A percentile compares a stretch with the other conserved stretches of the same genome.
Conservation (phyloP, 2,797 vertebrate species). For the Enteromius treurensis region DNA sequence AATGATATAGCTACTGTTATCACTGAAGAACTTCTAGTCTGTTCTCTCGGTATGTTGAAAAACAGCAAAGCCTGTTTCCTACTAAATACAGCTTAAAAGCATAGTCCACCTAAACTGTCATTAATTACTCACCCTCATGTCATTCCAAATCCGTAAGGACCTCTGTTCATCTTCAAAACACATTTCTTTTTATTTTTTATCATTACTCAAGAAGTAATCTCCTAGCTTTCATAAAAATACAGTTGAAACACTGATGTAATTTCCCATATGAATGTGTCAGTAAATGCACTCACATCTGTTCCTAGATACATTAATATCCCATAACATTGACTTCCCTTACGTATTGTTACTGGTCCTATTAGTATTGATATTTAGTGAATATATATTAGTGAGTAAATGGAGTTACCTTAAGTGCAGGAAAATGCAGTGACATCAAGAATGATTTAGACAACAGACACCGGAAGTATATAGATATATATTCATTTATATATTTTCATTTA, state of each 20-base stretch:
- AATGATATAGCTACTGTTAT: not conserved
- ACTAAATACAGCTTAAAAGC: not conserved
- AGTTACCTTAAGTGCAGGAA: not conserved
- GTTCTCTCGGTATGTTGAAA: not conserved
- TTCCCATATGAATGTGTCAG: not conserved
- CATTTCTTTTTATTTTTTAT: no score
- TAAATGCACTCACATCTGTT: not conserved
- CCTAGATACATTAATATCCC: not conserved
- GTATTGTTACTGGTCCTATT: not conserved
- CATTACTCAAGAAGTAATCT: no score
- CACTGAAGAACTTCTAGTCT: not conserved
- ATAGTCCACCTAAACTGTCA: no score
- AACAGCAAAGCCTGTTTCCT: not conserved
- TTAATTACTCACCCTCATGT: no score
- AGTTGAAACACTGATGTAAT: no score
- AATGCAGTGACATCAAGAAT: conserved; percentile 50
- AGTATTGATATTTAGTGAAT: not conserved
- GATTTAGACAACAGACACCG: conserved; percentile 64
- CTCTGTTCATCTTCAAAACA: no score
- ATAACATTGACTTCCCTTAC: not conserved
- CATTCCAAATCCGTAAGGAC: no score
- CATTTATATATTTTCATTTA: conserved; percentile 84
- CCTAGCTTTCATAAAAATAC: no score
- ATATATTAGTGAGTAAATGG: not conserved
- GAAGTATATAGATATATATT: conserved; percentile 72